These are phyloP conservation scores for Oncorhynchus clarkii DNA, from an alignment of 2,113 vertebrate genomes.

Conservation along the genomic window DNA sequence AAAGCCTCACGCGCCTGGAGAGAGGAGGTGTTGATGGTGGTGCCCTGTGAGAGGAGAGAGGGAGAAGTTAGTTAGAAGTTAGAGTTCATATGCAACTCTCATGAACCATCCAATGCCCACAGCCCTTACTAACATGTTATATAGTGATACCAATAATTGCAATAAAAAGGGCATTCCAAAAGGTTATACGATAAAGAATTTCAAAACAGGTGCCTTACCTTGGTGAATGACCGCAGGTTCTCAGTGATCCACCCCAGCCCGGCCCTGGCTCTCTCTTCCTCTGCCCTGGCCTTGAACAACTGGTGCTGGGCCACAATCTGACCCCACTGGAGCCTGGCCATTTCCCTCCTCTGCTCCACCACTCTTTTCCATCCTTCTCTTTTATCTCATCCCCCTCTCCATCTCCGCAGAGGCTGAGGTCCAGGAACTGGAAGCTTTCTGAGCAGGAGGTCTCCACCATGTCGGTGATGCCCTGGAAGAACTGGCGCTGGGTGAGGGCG, in stretches of 20 bases:
- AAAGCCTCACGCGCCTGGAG: slow-evolving; percentile 68
- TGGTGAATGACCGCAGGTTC: slow-evolving; percentile 69
- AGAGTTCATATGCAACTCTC: too few species aligned
- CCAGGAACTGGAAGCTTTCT: slow-evolving; percentile 74
- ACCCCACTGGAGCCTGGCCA: slow-evolving; percentile 79
- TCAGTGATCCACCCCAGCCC: slow-evolving; percentile 76
- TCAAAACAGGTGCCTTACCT: slow-evolving; percentile 42
- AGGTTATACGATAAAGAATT: too few species aligned
- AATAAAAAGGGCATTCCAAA: too few species aligned
- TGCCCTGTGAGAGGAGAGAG: too few species aligned
- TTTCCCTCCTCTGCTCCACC: slow-evolving; percentile 72
- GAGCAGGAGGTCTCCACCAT: slow-evolving; percentile 74
- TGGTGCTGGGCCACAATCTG: slow-evolving; percentile 80
- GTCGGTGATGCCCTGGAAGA: slow-evolving; percentile 72
- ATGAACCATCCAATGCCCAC: too few species aligned
- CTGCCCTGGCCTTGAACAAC: slow-evolving; percentile 76
- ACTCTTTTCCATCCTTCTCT: slow-evolving; percentile 54
- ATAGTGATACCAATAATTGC: background rate
- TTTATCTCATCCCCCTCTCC: slow-evolving; percentile 25
- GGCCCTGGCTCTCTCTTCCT: slow-evolving; percentile 69
- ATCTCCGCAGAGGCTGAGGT: slow-evolving; percentile 63
- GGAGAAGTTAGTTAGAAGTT: too few species aligned
- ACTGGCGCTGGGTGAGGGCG: slow-evolving; percentile 73
- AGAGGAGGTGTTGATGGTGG: slow-evolving; percentile 31
- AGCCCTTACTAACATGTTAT: too few species aligned